phyloP scores from a whole-genome alignment of 2,888 invertebrate species.

The Caradrina kadenii region DNA sequence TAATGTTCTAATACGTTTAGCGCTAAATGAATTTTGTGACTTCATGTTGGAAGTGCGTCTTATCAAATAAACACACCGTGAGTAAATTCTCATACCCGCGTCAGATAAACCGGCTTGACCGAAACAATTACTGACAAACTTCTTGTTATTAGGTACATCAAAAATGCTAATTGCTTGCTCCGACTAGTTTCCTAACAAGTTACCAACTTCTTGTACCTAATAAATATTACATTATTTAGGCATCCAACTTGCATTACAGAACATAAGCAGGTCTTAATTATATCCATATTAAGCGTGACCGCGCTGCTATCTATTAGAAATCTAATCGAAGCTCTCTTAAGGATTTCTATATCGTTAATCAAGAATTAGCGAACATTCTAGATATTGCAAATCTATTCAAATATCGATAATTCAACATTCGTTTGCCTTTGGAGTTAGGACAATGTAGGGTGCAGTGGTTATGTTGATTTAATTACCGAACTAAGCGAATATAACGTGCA shows the following conservation, averaged over 20 bases:
- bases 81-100: conserved; percentile 17
- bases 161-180: conserved; percentile 45
- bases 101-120: conserved; percentile 25
- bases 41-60: background rate
- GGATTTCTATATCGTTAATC: conserved; percentile 35
- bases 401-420: conserved; percentile 35
- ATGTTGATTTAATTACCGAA: conserved; percentile 57
- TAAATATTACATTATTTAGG: conserved; percentile 40
- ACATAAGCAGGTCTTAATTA: conserved; percentile 49
- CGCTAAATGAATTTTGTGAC: background rate
- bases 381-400: conserved; percentile 27
- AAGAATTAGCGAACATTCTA: conserved; percentile 45
- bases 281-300: conserved; percentile 36
- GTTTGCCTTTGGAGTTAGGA: conserved; percentile 34
- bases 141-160: conserved; percentile 22
- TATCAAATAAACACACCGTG: conserved; percentile 42
- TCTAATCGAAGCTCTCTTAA: conserved; percentile 40
- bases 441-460: conserved; percentile 19
- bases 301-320: conserved; percentile 47
- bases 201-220: conserved; percentile 19
- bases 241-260: conserved; percentile 16
- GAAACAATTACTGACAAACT: conserved; percentile 40
- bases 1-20: background rate
- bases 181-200: conserved; percentile 24
- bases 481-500: conserved; percentile 34